A percentile compares a stretch with the other conserved stretches of the same genome.
Conservation (phyloP, 1,140 invertebrate genomes). For the Zophobas morio region DNA sequence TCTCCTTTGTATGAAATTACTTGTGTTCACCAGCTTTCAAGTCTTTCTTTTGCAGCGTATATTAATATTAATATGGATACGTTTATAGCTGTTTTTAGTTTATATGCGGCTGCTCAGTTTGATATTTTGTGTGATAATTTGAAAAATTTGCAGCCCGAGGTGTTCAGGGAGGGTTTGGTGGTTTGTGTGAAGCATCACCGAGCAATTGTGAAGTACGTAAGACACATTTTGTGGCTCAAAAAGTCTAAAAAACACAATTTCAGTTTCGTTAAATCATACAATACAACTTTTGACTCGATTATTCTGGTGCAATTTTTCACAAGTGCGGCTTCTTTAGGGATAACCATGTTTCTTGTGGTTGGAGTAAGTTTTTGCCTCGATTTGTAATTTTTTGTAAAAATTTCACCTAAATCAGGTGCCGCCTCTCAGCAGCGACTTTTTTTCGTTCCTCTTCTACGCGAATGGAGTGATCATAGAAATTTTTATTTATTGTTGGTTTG, state of each 20-base stretch:
- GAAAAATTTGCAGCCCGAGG: not conserved
- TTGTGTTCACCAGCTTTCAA: conserved; percentile 10
- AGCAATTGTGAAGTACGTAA: not conserved
- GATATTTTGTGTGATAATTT: conserved; percentile 7
- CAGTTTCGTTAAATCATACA: not conserved
- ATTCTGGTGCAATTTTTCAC: conserved; percentile 1
- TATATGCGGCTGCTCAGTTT: not conserved
- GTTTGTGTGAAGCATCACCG: not conserved
- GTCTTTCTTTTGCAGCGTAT: not conserved
- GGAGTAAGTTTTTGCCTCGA: not conserved
- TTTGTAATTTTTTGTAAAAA: not conserved
- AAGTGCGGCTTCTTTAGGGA: not conserved
- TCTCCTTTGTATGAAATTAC: conserved; percentile 22
- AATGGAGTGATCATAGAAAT: no score
- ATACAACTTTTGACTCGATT: not conserved
- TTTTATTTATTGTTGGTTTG: no score
- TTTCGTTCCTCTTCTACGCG: no score
- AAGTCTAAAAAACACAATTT: not conserved
- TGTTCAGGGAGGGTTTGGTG: not conserved
- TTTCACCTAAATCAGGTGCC: no score
- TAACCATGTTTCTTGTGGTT: not conserved
- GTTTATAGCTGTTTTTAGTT: conserved; percentile 1
- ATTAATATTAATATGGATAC: conserved; percentile 8
- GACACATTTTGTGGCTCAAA: not conserved
- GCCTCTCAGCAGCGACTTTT: no score